Conservation (phyloP, 2,888 invertebrate genomes). For the Masnerella sp. region DNA sequence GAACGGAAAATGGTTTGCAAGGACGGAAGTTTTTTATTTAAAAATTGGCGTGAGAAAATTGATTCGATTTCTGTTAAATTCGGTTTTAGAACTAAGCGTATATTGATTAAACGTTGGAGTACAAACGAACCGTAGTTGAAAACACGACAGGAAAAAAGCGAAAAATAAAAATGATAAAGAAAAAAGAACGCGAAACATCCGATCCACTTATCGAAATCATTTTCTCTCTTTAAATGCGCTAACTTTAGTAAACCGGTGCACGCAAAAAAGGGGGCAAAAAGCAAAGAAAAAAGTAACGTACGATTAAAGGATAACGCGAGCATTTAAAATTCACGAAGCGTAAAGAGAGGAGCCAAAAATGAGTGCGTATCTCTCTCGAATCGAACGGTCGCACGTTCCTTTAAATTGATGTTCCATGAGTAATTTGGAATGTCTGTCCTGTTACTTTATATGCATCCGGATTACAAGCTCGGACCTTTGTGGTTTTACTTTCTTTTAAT, state of each 20-base stretch:
- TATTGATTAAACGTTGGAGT: too few relatives aligned
- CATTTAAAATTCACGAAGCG: slow-evolving; percentile 58
- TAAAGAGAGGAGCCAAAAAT: slow-evolving; percentile 51
- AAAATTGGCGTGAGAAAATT: too few relatives aligned
- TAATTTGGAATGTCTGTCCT: slow-evolving; percentile 58
- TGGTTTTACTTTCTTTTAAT: slow-evolving; percentile 58
- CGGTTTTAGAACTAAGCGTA: too few relatives aligned
- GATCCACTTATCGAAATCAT: slow-evolving; percentile 50
- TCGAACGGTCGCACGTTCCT: slow-evolving; percentile 59
- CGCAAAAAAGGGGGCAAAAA: slow-evolving; percentile 3
- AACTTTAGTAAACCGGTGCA: slow-evolving; percentile 39
- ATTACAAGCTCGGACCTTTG: slow-evolving; percentile 47
- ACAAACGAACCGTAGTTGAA: too few relatives aligned
- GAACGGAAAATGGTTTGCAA: too few relatives aligned
- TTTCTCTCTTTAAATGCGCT: slow-evolving; percentile 37
- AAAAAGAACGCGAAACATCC: slow-evolving; percentile 25
- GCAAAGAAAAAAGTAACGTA: slow-evolving; percentile 22
- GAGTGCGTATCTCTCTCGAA: slow-evolving; percentile 51
- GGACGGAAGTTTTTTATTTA: too few relatives aligned
- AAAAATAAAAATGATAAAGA: background rate
- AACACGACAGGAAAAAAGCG: slow-evolving; percentile 9
- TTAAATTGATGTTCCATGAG: slow-evolving; percentile 59
- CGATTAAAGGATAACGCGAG: slow-evolving; percentile 57
- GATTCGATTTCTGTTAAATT: too few relatives aligned
- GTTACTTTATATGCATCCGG: slow-evolving; percentile 57